phyloP scores from a whole-genome alignment of 2,888 invertebrate species.

The Andricus curvator region DNA sequence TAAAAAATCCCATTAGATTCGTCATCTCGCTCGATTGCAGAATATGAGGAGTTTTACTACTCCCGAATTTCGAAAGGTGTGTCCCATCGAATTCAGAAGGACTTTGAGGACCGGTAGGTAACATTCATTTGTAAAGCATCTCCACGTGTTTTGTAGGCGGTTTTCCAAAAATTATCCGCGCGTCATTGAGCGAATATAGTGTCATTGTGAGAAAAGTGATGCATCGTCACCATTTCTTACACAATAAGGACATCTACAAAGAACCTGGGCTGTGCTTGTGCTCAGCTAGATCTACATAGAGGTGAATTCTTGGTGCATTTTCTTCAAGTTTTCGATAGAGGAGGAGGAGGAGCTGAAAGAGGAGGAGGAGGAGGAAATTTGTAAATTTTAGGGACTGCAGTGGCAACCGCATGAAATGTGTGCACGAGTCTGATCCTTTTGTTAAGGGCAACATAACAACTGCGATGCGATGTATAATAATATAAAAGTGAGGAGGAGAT shows the following conservation, averaged over 20 bases:
- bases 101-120: constrained; percentile 9
- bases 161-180: constrained; percentile 54
- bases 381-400: constrained; percentile 1
- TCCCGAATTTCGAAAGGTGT: constrained; percentile 32
- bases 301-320: constrained; percentile 20
- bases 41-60: constrained; percentile 34
- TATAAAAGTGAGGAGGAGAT: constrained; percentile 28
- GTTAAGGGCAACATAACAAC: not conserved
- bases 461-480: not conserved
- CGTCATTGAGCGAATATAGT: constrained; percentile 53
- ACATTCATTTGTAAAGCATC: constrained; percentile 13
- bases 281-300: constrained; percentile 22
- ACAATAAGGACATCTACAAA: constrained; percentile 22
- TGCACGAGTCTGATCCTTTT: constrained; percentile 38
- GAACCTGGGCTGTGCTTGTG: constrained; percentile 4
- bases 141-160: constrained; percentile 39
- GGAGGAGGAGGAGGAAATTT: constrained; percentile 26
- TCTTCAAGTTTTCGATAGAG: constrained; percentile 30
- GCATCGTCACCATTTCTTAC: constrained; percentile 39
- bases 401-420: constrained; percentile 38
- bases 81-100: constrained; percentile 22
- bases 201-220: constrained; percentile 34
- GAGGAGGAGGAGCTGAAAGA: not conserved
- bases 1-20: constrained; percentile 40
- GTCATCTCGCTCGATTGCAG: constrained; percentile 32